Evolutionary conservation across 35 echinoderm and acorn worm species (phyloP), one percentile per base, ranked within the genome.

Genomic region (Lytechinus variegatus): DNA sequence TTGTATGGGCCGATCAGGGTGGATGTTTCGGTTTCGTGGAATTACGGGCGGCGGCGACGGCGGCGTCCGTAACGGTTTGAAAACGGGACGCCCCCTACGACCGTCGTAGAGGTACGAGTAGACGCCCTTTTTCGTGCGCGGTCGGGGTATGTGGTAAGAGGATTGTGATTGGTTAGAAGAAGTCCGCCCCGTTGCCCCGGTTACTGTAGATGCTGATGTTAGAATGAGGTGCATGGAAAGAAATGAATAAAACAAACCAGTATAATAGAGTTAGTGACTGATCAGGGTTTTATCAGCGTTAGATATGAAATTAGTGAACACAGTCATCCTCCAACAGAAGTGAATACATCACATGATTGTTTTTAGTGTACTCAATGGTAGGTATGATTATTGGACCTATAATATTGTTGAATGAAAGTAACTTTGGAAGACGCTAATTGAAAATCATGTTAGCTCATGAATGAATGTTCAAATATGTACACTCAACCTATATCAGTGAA

Each of bases 51-150:
- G 92, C 52, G 92, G 92, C 53, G 92, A 93, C 13, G 92, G 92
- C 53, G 92, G 52, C 9, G 92, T 54, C 53, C 92, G 52, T 27
- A 93, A 27, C 1, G 92, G 92, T 57, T 93, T 93, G 10, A 93
- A 93, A n/a, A 93, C 92, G 1, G 92, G 92, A 28, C 92, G 92
- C 54, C 92, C 92, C 28, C 92, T 55, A 9, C 92, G 92, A 28
- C 92, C 92, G 54, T 93, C 92, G 92, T 93, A 93, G 52, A 93
- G 92, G n/a, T 93, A 93, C 2, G 92, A 93, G 54, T 93, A 93
- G 92, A 93, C 92, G 54, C 92, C 92, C 3, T 54, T 54, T 33
- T 54, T 33, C 53, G 92, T 93, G 54, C 9, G 92, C 11, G 92
- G 92, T 57, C 92, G 92, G 3, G 92, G 92, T 93, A 93, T 93